Evolutionary conservation across 2,113 vertebrate species (phyloP).

Genomic region (Copsychus sechellarum): DNA sequence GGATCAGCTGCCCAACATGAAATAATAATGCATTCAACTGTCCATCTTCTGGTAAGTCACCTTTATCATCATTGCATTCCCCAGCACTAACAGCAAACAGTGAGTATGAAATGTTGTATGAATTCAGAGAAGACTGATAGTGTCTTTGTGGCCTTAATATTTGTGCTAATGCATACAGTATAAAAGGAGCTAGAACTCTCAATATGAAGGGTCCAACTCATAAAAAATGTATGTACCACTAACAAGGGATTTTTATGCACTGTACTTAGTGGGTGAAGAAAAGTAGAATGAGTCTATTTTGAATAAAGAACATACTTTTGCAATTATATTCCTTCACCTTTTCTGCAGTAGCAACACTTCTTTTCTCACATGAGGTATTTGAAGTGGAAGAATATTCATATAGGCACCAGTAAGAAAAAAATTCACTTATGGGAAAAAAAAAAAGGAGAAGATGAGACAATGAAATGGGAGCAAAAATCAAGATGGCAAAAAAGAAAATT

Average conservation of each 20-base stretch:
- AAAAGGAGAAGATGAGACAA: neutral
- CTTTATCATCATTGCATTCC: constrained; percentile 63
- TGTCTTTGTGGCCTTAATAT: constrained; percentile 67
- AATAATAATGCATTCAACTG: constrained; percentile 76
- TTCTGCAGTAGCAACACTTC: neutral
- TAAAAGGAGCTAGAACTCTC: constrained; percentile 54
- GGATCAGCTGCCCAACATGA: constrained; percentile 70
- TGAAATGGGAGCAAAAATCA: neutral
- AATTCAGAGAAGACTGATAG: constrained; percentile 57
- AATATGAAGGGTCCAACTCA: constrained; percentile 53
- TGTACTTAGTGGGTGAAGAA: neutral
- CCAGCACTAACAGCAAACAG: constrained; percentile 49
- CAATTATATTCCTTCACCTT: constrained; percentile 12
- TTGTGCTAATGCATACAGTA: constrained; percentile 67
- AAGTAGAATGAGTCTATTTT: constrained; percentile 36
- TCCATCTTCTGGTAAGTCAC: constrained; percentile 69
- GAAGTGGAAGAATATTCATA: constrained; percentile 5
- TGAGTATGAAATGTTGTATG: constrained; percentile 38
- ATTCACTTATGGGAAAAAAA: neutral
- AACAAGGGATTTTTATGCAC: constrained; percentile 46
- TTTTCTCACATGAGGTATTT: neutral
- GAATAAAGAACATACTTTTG: constrained; percentile 34
- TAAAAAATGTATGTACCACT: constrained; percentile 71
- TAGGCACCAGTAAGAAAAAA: neutral
- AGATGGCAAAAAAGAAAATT: neutral